Evolutionary conservation across 2,113 vertebrate species (phyloP).

Genomic region (Brachyhypopomus gauderio): DNA sequence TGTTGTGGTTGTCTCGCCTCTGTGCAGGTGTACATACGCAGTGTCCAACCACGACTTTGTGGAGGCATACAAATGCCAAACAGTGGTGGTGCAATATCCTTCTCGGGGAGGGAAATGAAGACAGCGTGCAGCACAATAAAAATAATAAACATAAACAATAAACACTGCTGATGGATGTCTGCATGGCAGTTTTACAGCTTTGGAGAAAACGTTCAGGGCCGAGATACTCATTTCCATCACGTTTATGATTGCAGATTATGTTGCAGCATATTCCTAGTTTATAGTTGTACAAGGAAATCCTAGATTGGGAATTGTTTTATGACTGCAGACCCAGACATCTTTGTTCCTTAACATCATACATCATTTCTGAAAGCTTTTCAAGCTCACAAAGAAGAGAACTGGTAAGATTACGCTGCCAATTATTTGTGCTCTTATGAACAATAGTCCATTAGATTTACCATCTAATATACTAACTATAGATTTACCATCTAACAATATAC

Average conservation of each 20-base stretch:
- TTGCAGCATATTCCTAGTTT: too few relatives aligned
- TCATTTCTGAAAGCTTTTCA: conserved; percentile 95
- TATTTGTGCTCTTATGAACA: background rate
- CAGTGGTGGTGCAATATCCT: conserved; percentile 98
- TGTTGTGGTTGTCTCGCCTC: background rate
- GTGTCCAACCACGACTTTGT: conserved; percentile 95
- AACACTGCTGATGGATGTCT: too few relatives aligned
- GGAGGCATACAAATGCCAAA: conserved; percentile 97
- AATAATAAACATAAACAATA: too few relatives aligned
- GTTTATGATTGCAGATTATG: too few relatives aligned
- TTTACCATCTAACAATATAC: background rate
- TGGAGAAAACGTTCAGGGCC: too few relatives aligned
- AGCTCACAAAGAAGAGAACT: conserved; percentile 98
- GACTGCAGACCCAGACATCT: background rate
- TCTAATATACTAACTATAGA: background rate
- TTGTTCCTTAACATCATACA: conserved; percentile 76
- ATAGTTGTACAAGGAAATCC: too few relatives aligned
- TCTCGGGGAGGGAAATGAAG: conserved; percentile 50
- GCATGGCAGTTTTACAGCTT: too few relatives aligned
- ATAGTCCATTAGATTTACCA: background rate
- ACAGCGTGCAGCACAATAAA: background rate
- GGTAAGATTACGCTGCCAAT: conserved; percentile 75
- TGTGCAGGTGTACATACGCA: conserved; percentile 86
- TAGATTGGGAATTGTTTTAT: background rate
- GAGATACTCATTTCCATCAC: too few relatives aligned